Base-by-base conservation (phyloP, 2,797 vertebrate species). In the Cirrhinus molitorella region DNA sequence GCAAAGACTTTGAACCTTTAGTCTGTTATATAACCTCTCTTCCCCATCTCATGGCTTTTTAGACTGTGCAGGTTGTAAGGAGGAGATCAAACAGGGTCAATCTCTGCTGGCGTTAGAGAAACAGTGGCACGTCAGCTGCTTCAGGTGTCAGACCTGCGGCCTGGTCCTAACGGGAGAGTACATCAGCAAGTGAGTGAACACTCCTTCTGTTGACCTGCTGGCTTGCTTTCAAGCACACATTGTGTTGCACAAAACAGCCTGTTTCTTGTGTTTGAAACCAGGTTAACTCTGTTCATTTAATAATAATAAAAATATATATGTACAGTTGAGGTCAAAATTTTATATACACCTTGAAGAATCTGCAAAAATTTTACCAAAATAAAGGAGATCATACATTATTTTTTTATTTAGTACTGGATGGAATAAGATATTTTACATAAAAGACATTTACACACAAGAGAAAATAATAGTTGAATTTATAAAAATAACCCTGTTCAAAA, bases 61-160 rank as follows among this genome's bases (percentile, higher is more conserved):
- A 99, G 98, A 98, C 88, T 99, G 98, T 4, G 97, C 97, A 0
- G 98, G 98, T 75, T 99, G 98, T 92, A 95, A 97, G 90, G 97
- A 97, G 16, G 97, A 98, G 91, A 99, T 99, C 92, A 99, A 97
- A 90, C 98, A 99, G 71, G 98, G 98, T 80, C 98, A 99, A 92
- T 98, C 97, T 0, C 96, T 99, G 61, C 93, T 99, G 94, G 98
- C 98, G 0, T 85, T 99, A 93, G 98, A 99, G 93, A 99, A 98
- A 88, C 98, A 99, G 92, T 99, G 98, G 98, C 98, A 99, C 0
- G 98, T 99, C 93, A 98, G 97, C 95, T 99, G 98, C 93, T 99
- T 99, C 95, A 96, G 97, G 92, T 99, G 98, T 94, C 97, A 95
- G 91, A 98, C 97, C 3, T 99, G 98, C 47, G 96, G 95, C 67